A percentile compares a stretch with the other conserved stretches of the same genome.
These are phyloP conservation scores for Lindbergichthys nudifrons DNA, from an alignment of 2,797 vertebrate genomes.

Conservation along the genomic window DNA sequence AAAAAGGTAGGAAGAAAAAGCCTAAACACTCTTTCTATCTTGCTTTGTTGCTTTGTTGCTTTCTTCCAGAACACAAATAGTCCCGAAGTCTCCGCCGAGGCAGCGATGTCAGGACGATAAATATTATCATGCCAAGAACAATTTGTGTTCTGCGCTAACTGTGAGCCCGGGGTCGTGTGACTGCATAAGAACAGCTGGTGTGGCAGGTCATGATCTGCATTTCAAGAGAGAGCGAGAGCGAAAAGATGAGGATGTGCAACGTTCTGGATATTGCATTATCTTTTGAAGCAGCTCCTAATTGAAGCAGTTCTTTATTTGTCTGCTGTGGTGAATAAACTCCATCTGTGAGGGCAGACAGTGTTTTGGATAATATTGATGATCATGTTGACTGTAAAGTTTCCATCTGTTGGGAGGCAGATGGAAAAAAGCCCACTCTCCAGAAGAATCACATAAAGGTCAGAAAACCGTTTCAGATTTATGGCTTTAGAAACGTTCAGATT, in stretches of 20 bases:
- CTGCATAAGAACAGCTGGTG: slow-evolving; percentile 42
- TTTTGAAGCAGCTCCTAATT: slow-evolving; percentile 22
- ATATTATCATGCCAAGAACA: slow-evolving; percentile 34
- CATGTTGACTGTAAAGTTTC: background rate
- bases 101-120: slow-evolving; percentile 17
- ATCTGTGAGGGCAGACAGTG: slow-evolving; percentile 6
- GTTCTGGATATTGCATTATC: background rate
- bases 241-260: background rate
- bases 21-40: background rate
- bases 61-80: background rate
- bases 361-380: slow-evolving; percentile 9
- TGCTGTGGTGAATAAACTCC: slow-evolving; percentile 6
- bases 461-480: background rate
- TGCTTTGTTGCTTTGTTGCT: background rate
- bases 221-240: slow-evolving; percentile 7
- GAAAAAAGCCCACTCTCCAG: background rate
- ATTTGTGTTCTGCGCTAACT: slow-evolving; percentile 45
- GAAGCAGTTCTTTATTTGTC: background rate
- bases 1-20: slow-evolving; percentile 25
- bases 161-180: slow-evolving; percentile 13
- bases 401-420: background rate
- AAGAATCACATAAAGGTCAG: background rate
- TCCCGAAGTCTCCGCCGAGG: slow-evolving; percentile 25
- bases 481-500: background rate
- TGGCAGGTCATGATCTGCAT: slow-evolving; percentile 32